Percentiles rank a stretch among this genome's conserved stretches.
Conservation (phyloP, 2,888 invertebrate species). For the Catocala sponsa region DNA sequence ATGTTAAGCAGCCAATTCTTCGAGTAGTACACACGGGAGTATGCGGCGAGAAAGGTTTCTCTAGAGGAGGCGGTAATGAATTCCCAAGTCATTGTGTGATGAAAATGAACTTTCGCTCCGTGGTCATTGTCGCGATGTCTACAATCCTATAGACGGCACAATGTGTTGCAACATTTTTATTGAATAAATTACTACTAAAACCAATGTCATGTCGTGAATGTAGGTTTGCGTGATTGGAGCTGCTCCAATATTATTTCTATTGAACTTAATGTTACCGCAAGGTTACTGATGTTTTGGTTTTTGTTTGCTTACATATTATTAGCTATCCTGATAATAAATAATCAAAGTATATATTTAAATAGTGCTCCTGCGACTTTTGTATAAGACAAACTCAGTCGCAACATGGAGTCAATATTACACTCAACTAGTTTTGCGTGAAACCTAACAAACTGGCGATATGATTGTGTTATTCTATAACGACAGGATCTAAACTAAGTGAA, state of each 20-base stretch:
- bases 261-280: slow-evolving; percentile 21
- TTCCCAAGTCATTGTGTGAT: slow-evolving; percentile 69
- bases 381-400: no score
- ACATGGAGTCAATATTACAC: no score
- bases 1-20: slow-evolving; percentile 1
- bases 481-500: background rate
- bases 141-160: slow-evolving; percentile 32
- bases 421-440: no score
- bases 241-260: slow-evolving; percentile 46
- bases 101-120: slow-evolving; percentile 71
- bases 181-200: slow-evolving; percentile 60
- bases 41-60: slow-evolving; percentile 62
- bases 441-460: no score
- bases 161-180: slow-evolving; percentile 53
- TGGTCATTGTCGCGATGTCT: slow-evolving; percentile 59
- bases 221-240: slow-evolving; percentile 53
- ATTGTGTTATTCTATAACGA: no score
- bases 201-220: slow-evolving; percentile 60
- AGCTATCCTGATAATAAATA: background rate
- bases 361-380: no score
- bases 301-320: slow-evolving; percentile 14
- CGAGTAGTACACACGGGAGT: slow-evolving; percentile 39
- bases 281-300: slow-evolving; percentile 28
- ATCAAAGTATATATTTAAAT: no score
- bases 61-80: slow-evolving; percentile 64